Percentiles rank a stretch among this genome's conserved stretches.
Conservation (phyloP, 1,140 invertebrate genomes). For the Thaumatotibia leucotreta region DNA sequence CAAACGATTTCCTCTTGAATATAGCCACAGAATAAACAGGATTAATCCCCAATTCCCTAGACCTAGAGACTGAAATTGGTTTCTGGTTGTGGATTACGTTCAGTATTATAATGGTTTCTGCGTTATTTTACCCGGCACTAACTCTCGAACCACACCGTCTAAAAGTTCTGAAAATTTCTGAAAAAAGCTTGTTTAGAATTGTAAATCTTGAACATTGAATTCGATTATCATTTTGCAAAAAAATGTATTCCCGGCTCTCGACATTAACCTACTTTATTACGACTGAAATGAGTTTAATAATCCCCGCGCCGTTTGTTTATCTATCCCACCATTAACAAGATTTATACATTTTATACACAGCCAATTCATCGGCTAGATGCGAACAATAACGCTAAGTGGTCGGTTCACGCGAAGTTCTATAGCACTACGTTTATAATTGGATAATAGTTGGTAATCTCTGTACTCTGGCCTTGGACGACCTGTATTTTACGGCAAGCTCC, state of each 20-base stretch:
- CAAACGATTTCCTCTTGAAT: neutral
- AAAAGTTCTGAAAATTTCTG: neutral
- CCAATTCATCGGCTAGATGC: neutral
- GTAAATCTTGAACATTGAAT: neutral
- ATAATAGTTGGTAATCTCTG: slow-evolving; percentile 57
- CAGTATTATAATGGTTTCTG: no score
- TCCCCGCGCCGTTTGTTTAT: neutral
- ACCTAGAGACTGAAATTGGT: no score
- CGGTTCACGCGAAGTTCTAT: slow-evolving; percentile 28
- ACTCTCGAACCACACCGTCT: no score
- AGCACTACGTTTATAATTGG: slow-evolving; percentile 58
- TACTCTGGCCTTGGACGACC: slow-evolving; percentile 47
- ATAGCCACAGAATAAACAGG: no score
- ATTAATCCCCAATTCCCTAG: no score
- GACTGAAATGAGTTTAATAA: neutral
- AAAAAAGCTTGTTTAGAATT: neutral
- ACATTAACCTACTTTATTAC: slow-evolving; percentile 4
- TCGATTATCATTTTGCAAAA: neutral
- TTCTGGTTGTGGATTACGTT: no score
- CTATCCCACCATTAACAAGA: slow-evolving; percentile 2
- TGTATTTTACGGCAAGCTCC: neutral
- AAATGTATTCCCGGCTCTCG: neutral
- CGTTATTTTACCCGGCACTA: no score
- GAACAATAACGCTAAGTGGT: slow-evolving; percentile 11
- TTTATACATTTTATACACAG: slow-evolving; percentile 4